These are phyloP conservation scores for Leptoteleia sp. DNA, from an alignment of 1,140 invertebrate species.

Conservation along the genomic window DNA sequence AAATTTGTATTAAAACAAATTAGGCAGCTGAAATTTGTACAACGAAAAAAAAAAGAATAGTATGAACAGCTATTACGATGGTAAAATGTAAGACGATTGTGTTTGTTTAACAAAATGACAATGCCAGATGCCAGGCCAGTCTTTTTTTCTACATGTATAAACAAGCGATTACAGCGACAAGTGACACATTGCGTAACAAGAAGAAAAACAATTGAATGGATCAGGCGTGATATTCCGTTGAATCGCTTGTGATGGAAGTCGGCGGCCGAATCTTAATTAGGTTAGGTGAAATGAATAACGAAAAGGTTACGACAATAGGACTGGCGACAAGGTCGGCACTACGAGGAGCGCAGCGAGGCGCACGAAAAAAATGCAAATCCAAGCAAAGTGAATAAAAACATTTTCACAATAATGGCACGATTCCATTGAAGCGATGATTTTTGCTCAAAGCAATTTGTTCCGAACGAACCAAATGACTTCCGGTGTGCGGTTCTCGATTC, in stretches of 20 bases:
- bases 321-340: constrained; percentile 29
- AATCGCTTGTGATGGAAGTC: neutral
- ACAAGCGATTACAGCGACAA: neutral
- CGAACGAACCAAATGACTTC: constrained; percentile 66
- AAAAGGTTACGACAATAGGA: constrained; percentile 21
- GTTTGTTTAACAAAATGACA: too few relatives aligned
- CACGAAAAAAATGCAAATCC: constrained; percentile 62
- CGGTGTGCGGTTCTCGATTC: constrained; percentile 68
- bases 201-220: neutral
- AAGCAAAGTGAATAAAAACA: constrained; percentile 65
- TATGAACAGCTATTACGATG: too few relatives aligned
- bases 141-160: too few relatives aligned
- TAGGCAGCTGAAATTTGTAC: too few relatives aligned
- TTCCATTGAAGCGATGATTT: constrained; percentile 68
- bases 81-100: too few relatives aligned
- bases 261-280: constrained; percentile 25
- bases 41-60: too few relatives aligned
- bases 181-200: neutral
- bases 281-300: constrained; percentile 38
- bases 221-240: neutral
- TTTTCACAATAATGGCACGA: constrained; percentile 65
- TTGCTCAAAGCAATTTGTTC: constrained; percentile 68
- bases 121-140: too few relatives aligned
- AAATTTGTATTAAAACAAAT: too few relatives aligned
- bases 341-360: constrained; percentile 27